Conservation (phyloP, 2,888 invertebrate genomes). For the Drosophila pseudotakahashii region DNA sequence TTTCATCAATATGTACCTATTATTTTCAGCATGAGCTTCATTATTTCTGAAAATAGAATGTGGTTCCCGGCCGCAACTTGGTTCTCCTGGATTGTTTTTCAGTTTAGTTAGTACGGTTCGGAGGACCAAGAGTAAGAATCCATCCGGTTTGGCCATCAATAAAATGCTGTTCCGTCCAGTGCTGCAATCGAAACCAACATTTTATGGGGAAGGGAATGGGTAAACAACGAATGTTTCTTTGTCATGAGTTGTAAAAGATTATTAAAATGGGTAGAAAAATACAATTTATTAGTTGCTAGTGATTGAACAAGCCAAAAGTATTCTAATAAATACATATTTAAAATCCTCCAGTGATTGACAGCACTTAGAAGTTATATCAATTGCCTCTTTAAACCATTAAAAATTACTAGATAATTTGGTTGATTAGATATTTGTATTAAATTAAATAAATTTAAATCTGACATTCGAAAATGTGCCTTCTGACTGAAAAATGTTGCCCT, state of each 20-base stretch:
- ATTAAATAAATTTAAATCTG: not conserved
- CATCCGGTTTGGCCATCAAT: conserved; percentile 28
- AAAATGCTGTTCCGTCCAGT: conserved; percentile 5
- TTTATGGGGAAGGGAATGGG: not conserved
- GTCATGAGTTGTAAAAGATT: not conserved
- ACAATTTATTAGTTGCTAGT: too few relatives aligned
- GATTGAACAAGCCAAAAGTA: not conserved
- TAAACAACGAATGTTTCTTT: not conserved
- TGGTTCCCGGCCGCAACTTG: conserved; percentile 31
- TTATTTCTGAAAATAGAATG: conserved; percentile 68
- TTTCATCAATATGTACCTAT: conserved; percentile 72
- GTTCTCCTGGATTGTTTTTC: conserved; percentile 12
- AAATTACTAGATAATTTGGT: not conserved
- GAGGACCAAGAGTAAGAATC: not conserved
- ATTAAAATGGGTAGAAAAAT: not conserved
- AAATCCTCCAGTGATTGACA: not conserved
- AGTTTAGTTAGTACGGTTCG: not conserved
- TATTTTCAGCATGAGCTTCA: conserved; percentile 61
- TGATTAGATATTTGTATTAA: not conserved
- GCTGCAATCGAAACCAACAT: conserved; percentile 14
- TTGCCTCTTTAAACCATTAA: not conserved
- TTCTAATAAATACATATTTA: not conserved
- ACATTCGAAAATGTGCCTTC: not conserved
- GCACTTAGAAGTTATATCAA: not conserved
- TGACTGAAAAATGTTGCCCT: not conserved